Evolutionary conservation across 2,797 vertebrate species (phyloP), one percentile per base, ranked within the genome.

Genomic region (Tangara arthus): DNA sequence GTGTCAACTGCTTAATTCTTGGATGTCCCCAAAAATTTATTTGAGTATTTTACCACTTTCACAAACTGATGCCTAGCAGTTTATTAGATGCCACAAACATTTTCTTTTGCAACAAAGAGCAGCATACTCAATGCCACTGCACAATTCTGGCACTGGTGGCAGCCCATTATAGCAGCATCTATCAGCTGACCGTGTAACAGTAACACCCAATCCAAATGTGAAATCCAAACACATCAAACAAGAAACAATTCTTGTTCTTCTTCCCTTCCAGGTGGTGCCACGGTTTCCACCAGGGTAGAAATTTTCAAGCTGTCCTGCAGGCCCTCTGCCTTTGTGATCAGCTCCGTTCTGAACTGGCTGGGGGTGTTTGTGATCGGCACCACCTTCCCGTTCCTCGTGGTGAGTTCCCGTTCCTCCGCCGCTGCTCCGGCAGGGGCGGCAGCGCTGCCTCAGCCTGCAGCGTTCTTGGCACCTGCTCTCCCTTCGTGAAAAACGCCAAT

Each of bases 371-470:
- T 98, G 41, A 95, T 98, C 0, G 98, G 98, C 50, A 98, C 98
- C 97, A 72, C 97, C 19, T 99, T 99, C 91, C 99, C 99, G 0
- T 99, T 99, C 93, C 88, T 99, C 63, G 97, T 99, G 98, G 99
- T 99, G 94, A 95, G 96, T 75, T 39, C 39, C 39, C 39, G 39
- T 39, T 39, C 13, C 39, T 39, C 39, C 17, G 41, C 41, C 8
- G 41, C 41, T 41, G 41, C 41, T 41, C 22, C 21, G 6, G 32
- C 32, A n/a, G 15, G 71, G 41, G 4, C 41, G 57, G 8, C 72
- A 42, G 6, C 9, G 55, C 70, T 12, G 3, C 1, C 7, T 12
- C 57, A 42, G 13, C 3, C 47, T 3, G n/a, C 8, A 24, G 30
- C 0, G 10, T 35, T 17, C 42, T 47, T 34, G 78, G 76, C 44